Percentiles rank a stretch among this genome's conserved stretches.
These are phyloP conservation scores for Molanna angustata DNA, from an alignment of 2,888 invertebrate genomes.

Conservation along the genomic window DNA sequence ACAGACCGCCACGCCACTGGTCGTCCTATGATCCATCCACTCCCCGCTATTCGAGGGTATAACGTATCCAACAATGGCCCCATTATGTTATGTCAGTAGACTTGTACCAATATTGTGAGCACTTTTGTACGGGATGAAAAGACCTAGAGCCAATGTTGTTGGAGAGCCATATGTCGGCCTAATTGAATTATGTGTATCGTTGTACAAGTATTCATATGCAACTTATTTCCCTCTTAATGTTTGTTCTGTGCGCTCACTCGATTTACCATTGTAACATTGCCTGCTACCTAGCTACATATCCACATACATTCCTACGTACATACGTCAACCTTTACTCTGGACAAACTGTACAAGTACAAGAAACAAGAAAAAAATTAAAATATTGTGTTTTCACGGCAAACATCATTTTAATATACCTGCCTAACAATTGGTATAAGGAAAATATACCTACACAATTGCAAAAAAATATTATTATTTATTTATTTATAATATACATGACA, in stretches of 20 bases:
- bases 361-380: too few relatives aligned
- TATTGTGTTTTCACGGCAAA: too few relatives aligned
- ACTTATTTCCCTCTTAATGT: constrained; percentile 9
- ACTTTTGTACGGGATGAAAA: constrained; percentile 22
- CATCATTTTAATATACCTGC: too few relatives aligned
- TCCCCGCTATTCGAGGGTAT: constrained; percentile 3
- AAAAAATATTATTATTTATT: too few relatives aligned
- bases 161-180: constrained; percentile 29
- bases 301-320: too few relatives aligned
- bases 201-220: constrained; percentile 9
- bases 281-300: too few relatives aligned
- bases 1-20: constrained; percentile 1
- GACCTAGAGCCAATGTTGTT: constrained; percentile 17
- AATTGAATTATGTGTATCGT: constrained; percentile 27
- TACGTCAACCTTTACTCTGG: too few relatives aligned
- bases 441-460: too few relatives aligned
- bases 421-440: too few relatives aligned
- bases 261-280: neutral
- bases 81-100: constrained; percentile 24
- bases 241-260: constrained; percentile 8
- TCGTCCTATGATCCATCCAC: constrained; percentile 1
- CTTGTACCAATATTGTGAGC: constrained; percentile 30
- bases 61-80: constrained; percentile 14
- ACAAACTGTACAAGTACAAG: too few relatives aligned
- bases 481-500: too few relatives aligned